Conservation (phyloP, 2,797 vertebrate species). For the Cirrhinus mrigala region DNA sequence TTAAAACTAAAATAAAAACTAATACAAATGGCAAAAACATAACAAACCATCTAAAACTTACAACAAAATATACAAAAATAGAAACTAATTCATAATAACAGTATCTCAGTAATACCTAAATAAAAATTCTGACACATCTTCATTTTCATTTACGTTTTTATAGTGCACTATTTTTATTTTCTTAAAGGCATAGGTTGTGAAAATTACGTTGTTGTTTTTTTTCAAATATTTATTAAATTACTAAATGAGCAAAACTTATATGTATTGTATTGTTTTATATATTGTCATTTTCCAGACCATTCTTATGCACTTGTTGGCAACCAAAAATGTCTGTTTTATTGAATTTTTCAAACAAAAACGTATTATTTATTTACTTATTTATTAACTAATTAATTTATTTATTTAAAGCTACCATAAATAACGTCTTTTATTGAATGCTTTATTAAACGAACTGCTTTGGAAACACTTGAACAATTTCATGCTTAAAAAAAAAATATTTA, state of each 20-base stretch:
- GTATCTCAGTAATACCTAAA: neutral
- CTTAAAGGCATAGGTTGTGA: neutral
- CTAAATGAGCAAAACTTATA: neutral
- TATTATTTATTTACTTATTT: neutral
- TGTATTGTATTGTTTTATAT: neutral
- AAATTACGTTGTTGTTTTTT: neutral
- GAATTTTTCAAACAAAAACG: neutral
- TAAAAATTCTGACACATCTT: neutral
- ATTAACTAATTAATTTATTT: neutral
- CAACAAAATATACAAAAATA: neutral
- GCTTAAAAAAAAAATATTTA: neutral
- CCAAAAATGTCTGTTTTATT: neutral
- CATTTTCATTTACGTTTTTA: neutral
- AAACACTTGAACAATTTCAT: neutral
- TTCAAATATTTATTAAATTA: neutral
- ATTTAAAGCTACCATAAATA: neutral
- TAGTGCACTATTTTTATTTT: neutral
- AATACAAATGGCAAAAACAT: neutral
- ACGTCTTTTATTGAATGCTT: neutral
- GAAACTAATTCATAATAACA: neutral
- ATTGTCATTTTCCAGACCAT: neutral
- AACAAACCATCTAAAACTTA: neutral
- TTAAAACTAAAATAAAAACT: neutral
- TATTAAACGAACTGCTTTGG: neutral
- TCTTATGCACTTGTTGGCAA: neutral